Base-by-base conservation (phyloP, 1,140 invertebrate species). In the Trachymyrmex cornetzi region DNA sequence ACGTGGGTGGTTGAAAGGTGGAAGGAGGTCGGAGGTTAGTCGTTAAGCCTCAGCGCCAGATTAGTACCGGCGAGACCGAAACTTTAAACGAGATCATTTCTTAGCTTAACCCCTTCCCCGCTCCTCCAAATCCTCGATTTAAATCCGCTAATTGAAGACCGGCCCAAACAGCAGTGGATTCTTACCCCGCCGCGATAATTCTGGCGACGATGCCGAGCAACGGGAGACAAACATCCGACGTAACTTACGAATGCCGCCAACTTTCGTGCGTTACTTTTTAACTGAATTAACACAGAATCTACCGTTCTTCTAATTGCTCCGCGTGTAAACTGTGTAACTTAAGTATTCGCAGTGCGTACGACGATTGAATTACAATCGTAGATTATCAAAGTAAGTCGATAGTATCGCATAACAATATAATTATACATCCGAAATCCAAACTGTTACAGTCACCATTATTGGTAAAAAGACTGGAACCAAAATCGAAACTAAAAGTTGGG, bases 11-110 rank as follows among this genome's bases (percentile, higher is more conserved):
- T n/a, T 24, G 80, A 77, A 24, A 44, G 50, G 50, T 66, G 61
- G 69, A 61, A 55, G 88, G 44, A 44, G 72, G 84, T 77, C 74
- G 53, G 55, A 75, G 81, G 79, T 79, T 89, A 53, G 24, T 69
- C 87, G 82, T 89, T 89, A 89, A 89, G 77, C 75, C 77, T 74
- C 61, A 38, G 77, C 77, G 77, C 27, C 30, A 84, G 88, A 87
- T 90, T 74, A 90, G 85, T 66, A 67, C 61, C 72, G 66, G 57
- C 74, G 72, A 84, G 72, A 80, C 67, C 79, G 79, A 87, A 90
- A 90, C 77, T 90, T 90, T 85, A 87, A 90, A 87, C 89, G 88
- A 87, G 88, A 87, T 85, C 85, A 74, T 89, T 90, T 79, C 89
- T 79, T 80, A 74, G 53, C 77, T 87, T 87, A 90, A 90, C 85